These are phyloP conservation scores for Hiodon tergisus DNA, from an alignment of 2,113 vertebrate genomes.

Conservation along the genomic window DNA sequence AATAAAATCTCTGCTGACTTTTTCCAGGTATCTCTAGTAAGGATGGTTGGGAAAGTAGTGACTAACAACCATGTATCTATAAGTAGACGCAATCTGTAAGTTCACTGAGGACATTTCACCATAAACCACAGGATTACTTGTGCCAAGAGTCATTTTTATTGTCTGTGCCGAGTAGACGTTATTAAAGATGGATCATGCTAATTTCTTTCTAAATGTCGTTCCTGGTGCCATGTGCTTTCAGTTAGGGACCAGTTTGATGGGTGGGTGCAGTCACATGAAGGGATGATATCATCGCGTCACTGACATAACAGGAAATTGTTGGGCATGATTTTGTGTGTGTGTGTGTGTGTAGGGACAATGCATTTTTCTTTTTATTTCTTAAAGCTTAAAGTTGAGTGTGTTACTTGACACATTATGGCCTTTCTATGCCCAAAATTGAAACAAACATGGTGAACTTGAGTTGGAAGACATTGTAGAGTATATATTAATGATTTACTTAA, in stretches of 20 bases:
- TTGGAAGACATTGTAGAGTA: too few species aligned
- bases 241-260: slow-evolving; percentile 60
- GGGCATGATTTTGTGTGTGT: not conserved
- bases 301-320: slow-evolving; percentile 39
- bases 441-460: too few species aligned
- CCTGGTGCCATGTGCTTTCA: slow-evolving; percentile 66
- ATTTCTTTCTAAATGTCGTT: slow-evolving; percentile 76
- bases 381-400: not conserved
- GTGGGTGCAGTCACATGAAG: slow-evolving; percentile 64
- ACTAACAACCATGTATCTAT: not conserved
- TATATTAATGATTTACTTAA: too few species aligned
- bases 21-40: not conserved
- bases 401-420: too few species aligned
- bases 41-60: not conserved
- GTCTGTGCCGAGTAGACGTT: slow-evolving; percentile 58
- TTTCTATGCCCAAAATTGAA: too few species aligned
- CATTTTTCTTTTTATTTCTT: not conserved
- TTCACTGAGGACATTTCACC: slow-evolving; percentile 42
- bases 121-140: slow-evolving; percentile 51
- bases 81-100: not conserved
- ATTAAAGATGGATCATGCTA: slow-evolving; percentile 61
- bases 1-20: not conserved
- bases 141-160: slow-evolving; percentile 60
- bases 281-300: slow-evolving; percentile 68
- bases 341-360: not conserved